These are phyloP conservation scores for Plumapathes pennacea DNA, from an alignment of 92 coral and sea anemone species.

Conservation along the genomic window DNA sequence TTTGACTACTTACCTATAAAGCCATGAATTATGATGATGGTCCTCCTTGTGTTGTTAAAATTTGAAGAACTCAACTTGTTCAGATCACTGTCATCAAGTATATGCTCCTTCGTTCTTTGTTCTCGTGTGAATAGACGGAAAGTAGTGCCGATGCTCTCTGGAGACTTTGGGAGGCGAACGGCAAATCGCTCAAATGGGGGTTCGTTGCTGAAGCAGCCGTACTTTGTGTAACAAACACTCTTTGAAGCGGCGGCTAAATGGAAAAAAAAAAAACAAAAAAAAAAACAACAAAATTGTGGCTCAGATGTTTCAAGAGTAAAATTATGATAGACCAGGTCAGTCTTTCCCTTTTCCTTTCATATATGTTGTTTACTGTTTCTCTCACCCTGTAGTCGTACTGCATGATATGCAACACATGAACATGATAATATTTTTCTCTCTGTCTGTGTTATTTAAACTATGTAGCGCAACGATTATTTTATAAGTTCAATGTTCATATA, in stretches of 20 bases:
- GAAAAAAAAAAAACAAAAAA: too few relatives aligned
- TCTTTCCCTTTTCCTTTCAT: too few relatives aligned
- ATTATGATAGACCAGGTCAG: too few relatives aligned
- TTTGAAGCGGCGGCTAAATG: constrained; percentile 4
- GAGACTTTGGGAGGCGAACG: constrained; percentile 44
- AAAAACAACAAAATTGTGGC: too few relatives aligned
- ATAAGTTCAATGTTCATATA: too few relatives aligned
- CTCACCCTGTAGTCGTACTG: too few relatives aligned
- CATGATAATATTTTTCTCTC: too few relatives aligned
- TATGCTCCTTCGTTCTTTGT: constrained; percentile 11
- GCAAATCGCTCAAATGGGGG: constrained; percentile 30
- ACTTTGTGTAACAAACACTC: constrained; percentile 50
- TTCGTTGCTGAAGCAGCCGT: constrained; percentile 55
- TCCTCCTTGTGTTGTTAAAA: constrained; percentile 43
- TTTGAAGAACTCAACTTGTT: constrained; percentile 42
- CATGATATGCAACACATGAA: too few relatives aligned
- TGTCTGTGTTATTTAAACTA: too few relatives aligned
- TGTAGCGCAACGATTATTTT: too few relatives aligned
- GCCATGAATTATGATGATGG: constrained; percentile 33
- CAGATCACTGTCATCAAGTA: constrained; percentile 51
- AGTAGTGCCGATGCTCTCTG: constrained; percentile 46
- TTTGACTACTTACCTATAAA: constrained; percentile 15
- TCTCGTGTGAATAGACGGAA: constrained; percentile 65
- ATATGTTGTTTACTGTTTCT: too few relatives aligned
- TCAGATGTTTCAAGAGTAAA: too few relatives aligned